phyloP scores from a whole-genome alignment of 2,113 vertebrate genomes.

The Entelurus aequoreus region DNA sequence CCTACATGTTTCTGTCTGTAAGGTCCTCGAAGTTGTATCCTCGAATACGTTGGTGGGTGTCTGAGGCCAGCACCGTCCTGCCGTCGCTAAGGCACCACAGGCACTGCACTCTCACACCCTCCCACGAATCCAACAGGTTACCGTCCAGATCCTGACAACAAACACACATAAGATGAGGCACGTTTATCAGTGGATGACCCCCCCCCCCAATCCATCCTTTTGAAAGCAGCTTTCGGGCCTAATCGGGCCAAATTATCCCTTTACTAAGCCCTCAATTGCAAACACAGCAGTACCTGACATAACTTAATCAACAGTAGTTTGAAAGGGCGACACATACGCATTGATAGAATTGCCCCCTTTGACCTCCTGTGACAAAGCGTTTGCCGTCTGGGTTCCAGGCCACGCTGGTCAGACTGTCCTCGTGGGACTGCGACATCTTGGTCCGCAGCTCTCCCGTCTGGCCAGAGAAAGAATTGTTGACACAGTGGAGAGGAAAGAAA shows the following conservation, averaged over 20 bases:
- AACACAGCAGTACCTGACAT: no score
- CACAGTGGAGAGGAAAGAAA: conserved; percentile 21
- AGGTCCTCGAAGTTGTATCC: conserved; percentile 99
- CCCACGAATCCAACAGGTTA: conserved; percentile 98
- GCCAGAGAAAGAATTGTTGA: conserved; percentile 23
- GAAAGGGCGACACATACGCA: conserved; percentile 73
- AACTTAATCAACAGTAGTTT: no score
- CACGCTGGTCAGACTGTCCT: conserved; percentile 97
- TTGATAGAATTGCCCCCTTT: conserved; percentile 98
- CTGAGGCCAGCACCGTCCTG: conserved; percentile 93
- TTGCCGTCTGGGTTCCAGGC: conserved; percentile 99
- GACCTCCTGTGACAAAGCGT: conserved; percentile 94
- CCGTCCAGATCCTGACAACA: conserved; percentile 89
- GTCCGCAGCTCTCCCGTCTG: conserved; percentile 97
- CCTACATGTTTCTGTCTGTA: conserved; percentile 98
- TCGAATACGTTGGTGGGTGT: conserved; percentile 97
- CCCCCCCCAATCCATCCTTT: no score
- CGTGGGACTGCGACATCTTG: conserved; percentile 98
- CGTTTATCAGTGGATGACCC: background rate
- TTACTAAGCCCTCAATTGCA: no score
- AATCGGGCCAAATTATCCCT: no score
- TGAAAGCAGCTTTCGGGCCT: no score
- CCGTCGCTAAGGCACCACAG: conserved; percentile 96
- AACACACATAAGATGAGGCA: conserved; percentile 24
- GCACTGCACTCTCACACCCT: conserved; percentile 96